phyloP scores from a whole-genome alignment of 2,113 vertebrate species.

The Ia io region DNA sequence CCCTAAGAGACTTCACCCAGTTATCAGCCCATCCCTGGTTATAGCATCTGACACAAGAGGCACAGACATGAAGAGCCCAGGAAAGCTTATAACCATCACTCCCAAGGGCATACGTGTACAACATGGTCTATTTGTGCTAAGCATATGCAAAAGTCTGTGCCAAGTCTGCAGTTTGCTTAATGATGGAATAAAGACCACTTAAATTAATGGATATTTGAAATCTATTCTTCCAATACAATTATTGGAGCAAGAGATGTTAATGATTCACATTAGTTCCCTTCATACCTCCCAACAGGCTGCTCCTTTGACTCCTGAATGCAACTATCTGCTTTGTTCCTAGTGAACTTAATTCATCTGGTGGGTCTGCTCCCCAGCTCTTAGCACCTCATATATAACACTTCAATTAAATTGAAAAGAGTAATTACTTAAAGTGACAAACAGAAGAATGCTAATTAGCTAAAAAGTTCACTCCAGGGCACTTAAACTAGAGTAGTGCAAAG shows the following conservation, averaged over 20 bases:
- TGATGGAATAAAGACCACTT: slow-evolving; percentile 73
- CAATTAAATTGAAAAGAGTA: slow-evolving; percentile 70
- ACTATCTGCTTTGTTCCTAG: slow-evolving; percentile 31
- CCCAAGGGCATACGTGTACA: background rate
- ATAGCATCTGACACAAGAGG: background rate
- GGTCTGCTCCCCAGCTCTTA: slow-evolving; percentile 56
- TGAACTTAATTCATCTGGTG: slow-evolving; percentile 56
- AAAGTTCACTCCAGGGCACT: slow-evolving; percentile 72
- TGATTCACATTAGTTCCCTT: slow-evolving; percentile 65
- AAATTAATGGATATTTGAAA: slow-evolving; percentile 72
- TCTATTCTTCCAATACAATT: slow-evolving; percentile 64
- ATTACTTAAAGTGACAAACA: slow-evolving; percentile 81
- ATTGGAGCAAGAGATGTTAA: slow-evolving; percentile 68
- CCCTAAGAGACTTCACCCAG: slow-evolving; percentile 1
- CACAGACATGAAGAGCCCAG: background rate
- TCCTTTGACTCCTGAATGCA: slow-evolving; percentile 37
- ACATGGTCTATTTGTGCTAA: slow-evolving; percentile 60
- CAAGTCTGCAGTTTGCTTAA: slow-evolving; percentile 66
- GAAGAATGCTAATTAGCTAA: slow-evolving; percentile 81
- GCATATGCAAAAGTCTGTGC: slow-evolving; percentile 29
- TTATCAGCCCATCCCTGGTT: background rate
- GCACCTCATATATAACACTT: slow-evolving; percentile 58
- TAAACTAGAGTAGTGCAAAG: slow-evolving; percentile 61
- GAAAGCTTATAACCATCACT: background rate
- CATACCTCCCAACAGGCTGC: slow-evolving; percentile 3